A percentile compares a stretch with the other conserved stretches of the same genome.
phyloP scores from a whole-genome alignment of 2,888 invertebrate species.

The Andrena bicolor region DNA sequence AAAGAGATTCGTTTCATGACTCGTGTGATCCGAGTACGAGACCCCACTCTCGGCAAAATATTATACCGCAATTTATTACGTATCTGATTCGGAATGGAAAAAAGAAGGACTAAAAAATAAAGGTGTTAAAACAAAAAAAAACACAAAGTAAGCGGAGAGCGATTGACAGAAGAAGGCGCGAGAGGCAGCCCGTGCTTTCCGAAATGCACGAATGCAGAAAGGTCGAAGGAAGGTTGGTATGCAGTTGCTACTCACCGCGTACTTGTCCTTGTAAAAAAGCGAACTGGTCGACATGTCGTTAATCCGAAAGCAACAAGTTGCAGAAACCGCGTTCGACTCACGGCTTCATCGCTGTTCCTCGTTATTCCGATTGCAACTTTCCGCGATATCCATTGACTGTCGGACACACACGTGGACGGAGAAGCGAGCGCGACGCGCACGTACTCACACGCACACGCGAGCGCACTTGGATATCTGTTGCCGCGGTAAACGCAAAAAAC shows the following conservation, averaged over 20 bases:
- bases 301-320: constrained; percentile 56
- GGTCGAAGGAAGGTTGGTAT: background rate
- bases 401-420: constrained; percentile 29
- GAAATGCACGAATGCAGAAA: background rate
- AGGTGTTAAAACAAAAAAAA: background rate
- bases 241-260: constrained; percentile 76
- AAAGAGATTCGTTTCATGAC: too few relatives aligned
- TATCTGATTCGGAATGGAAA: too few relatives aligned
- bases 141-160: too few relatives aligned
- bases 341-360: constrained; percentile 49
- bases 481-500: background rate
- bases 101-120: too few relatives aligned
- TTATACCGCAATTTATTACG: too few relatives aligned
- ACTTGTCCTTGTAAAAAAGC: constrained; percentile 83
- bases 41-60: too few relatives aligned
- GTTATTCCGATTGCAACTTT: constrained; percentile 28
- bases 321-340: constrained; percentile 42
- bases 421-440: background rate
- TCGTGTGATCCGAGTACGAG: too few relatives aligned
- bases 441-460: background rate
- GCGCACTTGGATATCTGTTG: background rate
- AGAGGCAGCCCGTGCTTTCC: background rate
- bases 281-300: constrained; percentile 83
- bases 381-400: constrained; percentile 51
- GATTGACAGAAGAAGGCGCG: background rate